phyloP scores from a whole-genome alignment of 2,888 invertebrate genomes.

The Troglohyphantes excavatus region DNA sequence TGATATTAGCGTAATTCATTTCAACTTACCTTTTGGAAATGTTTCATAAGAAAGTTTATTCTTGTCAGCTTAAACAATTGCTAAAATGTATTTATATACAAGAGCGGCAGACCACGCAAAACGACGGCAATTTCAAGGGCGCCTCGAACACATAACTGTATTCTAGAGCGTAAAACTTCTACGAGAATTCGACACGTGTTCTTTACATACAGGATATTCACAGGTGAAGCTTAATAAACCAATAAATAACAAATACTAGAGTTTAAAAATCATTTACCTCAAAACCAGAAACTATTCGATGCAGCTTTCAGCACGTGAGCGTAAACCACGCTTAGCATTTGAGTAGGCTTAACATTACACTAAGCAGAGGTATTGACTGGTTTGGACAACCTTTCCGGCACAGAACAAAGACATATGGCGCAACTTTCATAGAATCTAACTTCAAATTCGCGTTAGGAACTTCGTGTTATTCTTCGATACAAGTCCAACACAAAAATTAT shows the following conservation, averaged over 20 bases:
- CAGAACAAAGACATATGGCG: not conserved
- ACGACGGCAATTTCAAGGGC: not conserved
- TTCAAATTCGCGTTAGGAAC: not conserved
- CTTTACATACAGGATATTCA: not conserved
- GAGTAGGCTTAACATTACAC: not conserved
- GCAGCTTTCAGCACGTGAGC: not conserved
- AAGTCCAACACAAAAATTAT: not conserved
- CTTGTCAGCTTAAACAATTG: not conserved
- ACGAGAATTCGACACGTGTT: not conserved
- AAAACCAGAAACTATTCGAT: not conserved
- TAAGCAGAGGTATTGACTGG: not conserved
- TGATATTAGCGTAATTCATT: not conserved
- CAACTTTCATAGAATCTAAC: not conserved
- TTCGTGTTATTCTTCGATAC: not conserved
- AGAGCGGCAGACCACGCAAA: not conserved
- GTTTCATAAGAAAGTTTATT: not conserved
- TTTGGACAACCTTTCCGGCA: not conserved
- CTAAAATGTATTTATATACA: not conserved
- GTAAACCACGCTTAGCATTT: conserved; percentile 9
- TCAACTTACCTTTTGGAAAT: not conserved
- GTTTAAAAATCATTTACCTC: not conserved
- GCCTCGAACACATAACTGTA: not conserved
- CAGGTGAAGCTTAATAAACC: not conserved
- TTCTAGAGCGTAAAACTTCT: not conserved
- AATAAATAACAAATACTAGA: not conserved